Percentiles rank a stretch among this genome's conserved stretches.
These are phyloP conservation scores for Xiphophorus maculatus DNA, from an alignment of 2,113 vertebrate species.

Conservation along the genomic window DNA sequence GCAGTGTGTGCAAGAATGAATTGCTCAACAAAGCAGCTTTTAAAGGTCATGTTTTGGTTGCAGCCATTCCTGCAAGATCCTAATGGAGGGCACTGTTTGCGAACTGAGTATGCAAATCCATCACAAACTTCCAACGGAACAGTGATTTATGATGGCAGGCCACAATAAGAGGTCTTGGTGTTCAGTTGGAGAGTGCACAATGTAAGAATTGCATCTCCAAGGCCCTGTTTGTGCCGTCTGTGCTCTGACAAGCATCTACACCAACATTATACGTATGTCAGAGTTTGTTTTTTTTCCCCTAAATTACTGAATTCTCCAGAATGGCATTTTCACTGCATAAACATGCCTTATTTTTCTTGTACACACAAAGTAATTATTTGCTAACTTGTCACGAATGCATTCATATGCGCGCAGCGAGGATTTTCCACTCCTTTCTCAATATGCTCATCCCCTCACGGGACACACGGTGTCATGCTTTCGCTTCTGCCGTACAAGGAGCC, in stretches of 20 bases:
- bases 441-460: constrained; percentile 45
- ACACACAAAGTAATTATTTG: constrained; percentile 31
- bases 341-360: neutral
- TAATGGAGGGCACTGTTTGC: constrained; percentile 56
- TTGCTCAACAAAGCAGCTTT: constrained; percentile 78
- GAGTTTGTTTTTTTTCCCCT: neutral
- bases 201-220: constrained; percentile 15
- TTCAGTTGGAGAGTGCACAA: constrained; percentile 23
- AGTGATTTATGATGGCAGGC: constrained; percentile 66
- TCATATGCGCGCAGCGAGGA: constrained; percentile 34
- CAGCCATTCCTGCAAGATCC: constrained; percentile 56
- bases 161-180: constrained; percentile 14
- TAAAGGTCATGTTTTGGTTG: constrained; percentile 78
- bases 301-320: neutral
- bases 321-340: constrained; percentile 8
- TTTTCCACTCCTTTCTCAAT: constrained; percentile 28
- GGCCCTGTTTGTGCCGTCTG: constrained; percentile 1
- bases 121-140: constrained; percentile 56
- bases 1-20: constrained; percentile 72
- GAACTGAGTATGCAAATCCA: constrained; percentile 68
- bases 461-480: constrained; percentile 52
- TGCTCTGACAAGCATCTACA: neutral
- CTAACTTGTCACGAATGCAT: constrained; percentile 36
- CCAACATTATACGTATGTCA: constrained; percentile 7
- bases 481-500: constrained; percentile 67